Evolutionary conservation across 2,888 invertebrate species (phyloP).

Genomic region (Metopia argyrocephala): DNA sequence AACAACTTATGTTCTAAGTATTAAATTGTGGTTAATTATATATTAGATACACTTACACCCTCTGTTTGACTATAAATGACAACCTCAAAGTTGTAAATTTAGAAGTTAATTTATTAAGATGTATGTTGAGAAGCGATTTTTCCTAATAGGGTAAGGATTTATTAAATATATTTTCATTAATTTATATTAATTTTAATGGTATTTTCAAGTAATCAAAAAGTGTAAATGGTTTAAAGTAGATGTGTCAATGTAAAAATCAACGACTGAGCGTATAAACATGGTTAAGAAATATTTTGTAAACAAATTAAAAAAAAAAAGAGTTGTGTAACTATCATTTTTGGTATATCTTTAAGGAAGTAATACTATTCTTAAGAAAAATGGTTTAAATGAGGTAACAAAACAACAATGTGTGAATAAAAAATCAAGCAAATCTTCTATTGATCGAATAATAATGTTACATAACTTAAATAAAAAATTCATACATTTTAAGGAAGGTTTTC

Average conservation of each 20-base stretch:
- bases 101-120: not conserved
- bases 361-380: conserved; percentile 10
- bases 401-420: not conserved
- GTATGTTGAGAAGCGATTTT: conserved; percentile 52
- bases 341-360: conserved; percentile 6
- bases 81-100: not conserved
- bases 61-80: not conserved
- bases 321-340: conserved; percentile 12
- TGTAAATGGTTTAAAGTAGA: conserved; percentile 29
- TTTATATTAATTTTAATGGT: conserved; percentile 53
- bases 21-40: no score
- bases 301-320: conserved; percentile 4
- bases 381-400: conserved; percentile 3
- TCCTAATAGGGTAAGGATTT: conserved; percentile 41
- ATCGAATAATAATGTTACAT: no score
- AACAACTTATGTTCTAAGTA: no score
- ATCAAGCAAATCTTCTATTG: no score
- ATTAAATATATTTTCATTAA: conserved; percentile 30
- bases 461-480: not conserved
- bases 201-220: conserved; percentile 54
- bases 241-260: conserved; percentile 29
- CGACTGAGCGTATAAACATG: conserved; percentile 15
- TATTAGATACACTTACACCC: no score
- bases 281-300: not conserved
- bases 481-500: conserved; percentile 6